Evolutionary conservation across 2,888 invertebrate species (phyloP).

Genomic region (Apamea anceps): DNA sequence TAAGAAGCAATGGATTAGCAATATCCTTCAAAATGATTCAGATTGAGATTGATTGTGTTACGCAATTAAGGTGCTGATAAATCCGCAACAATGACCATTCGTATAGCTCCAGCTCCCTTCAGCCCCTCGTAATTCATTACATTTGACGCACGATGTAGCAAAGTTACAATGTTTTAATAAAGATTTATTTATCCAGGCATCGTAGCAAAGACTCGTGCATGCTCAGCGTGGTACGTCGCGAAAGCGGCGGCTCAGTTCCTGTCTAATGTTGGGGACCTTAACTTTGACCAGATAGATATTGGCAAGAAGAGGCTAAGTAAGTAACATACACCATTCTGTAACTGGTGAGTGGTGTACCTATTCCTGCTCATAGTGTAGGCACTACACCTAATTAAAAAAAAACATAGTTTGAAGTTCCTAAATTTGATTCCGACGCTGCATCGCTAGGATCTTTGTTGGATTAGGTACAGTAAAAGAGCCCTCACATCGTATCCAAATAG

Average conservation of each 20-base stretch:
- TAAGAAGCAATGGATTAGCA: too few relatives aligned
- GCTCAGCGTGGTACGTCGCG: conserved; percentile 71
- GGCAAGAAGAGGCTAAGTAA: conserved; percentile 83
- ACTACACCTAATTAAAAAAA: not conserved
- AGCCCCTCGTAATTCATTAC: not conserved
- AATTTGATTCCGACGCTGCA: not conserved
- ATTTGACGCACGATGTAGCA: not conserved
- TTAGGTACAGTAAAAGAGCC: not conserved
- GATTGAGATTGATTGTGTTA: too few relatives aligned
- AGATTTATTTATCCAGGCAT: conserved; percentile 73
- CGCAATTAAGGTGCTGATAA: too few relatives aligned
- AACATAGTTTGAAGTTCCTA: not conserved
- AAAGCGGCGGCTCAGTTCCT: conserved; percentile 76
- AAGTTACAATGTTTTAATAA: not conserved
- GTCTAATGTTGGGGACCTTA: conserved; percentile 72
- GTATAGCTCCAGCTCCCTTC: not conserved
- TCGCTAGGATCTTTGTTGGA: not conserved
- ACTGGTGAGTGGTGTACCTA: not conserved
- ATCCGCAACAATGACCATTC: not conserved
- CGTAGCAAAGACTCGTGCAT: conserved; percentile 75
- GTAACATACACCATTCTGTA: conserved; percentile 42
- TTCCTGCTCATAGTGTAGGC: not conserved
- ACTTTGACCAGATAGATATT: conserved; percentile 73
- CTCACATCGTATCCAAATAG: not conserved
- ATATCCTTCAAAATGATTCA: too few relatives aligned